Conservation (phyloP, 2,113 vertebrate genomes). For the Sylvilagus bachmani region DNA sequence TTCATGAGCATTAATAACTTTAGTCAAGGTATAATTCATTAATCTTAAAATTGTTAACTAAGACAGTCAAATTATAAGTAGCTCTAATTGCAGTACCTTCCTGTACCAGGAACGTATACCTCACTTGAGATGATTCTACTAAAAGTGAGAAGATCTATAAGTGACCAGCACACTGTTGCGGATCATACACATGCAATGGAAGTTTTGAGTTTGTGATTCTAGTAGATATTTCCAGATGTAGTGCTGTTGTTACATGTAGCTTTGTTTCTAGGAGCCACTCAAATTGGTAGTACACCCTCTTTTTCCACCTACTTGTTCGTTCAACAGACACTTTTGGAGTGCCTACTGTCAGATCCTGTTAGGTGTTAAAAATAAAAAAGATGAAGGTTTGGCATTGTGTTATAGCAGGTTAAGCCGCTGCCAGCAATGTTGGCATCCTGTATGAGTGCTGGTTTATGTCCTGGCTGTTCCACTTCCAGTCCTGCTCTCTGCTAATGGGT, state of each 20-base stretch:
- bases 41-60: neutral
- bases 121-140: neutral
- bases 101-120: neutral
- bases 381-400: neutral
- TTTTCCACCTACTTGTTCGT: slow-evolving; percentile 40
- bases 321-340: slow-evolving; percentile 28
- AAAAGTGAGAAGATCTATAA: slow-evolving; percentile 8
- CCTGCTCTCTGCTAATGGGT: too few species aligned
- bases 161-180: neutral
- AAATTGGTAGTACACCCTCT: slow-evolving; percentile 25
- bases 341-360: neutral
- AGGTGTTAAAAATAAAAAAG: slow-evolving; percentile 9
- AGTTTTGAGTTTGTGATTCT: slow-evolving; percentile 20
- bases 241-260: neutral
- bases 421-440: too few species aligned
- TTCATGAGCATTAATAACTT: slow-evolving; percentile 22
- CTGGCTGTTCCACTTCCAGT: too few species aligned
- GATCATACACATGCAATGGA: neutral
- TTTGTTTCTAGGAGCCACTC: slow-evolving; percentile 43
- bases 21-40: slow-evolving; percentile 49
- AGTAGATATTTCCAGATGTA: neutral
- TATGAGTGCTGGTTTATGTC: too few species aligned
- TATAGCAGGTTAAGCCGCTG: too few species aligned
- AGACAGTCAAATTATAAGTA: slow-evolving; percentile 5
- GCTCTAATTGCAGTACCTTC: neutral